Conservation (phyloP, 2,888 invertebrate species). For the Netelia fuscicornis region DNA sequence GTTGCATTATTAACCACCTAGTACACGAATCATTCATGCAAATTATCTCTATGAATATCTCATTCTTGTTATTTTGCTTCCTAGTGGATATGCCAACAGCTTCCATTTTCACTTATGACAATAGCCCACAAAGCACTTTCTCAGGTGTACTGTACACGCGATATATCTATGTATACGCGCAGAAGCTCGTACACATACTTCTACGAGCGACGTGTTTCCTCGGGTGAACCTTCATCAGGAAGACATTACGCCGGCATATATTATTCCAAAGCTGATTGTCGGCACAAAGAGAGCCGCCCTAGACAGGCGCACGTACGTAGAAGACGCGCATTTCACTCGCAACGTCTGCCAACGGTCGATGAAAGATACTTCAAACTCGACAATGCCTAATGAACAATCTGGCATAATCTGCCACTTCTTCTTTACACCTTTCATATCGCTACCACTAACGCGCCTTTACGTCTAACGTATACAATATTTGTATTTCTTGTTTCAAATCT, state of each 20-base stretch:
- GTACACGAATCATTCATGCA: no score
- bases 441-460: no score
- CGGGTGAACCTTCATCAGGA: constrained; percentile 9
- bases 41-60: not conserved
- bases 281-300: constrained; percentile 24
- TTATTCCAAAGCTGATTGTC: constrained; percentile 40
- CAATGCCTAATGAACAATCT: no score
- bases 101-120: constrained; percentile 73
- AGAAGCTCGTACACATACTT: not conserved
- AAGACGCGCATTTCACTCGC: constrained; percentile 23
- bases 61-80: not conserved
- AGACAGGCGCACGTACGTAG: not conserved
- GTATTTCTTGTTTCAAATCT: no score
- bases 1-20: no score
- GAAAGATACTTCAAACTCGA: constrained; percentile 17
- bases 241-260: constrained; percentile 9
- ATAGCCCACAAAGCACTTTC: constrained; percentile 75
- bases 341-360: constrained; percentile 2
- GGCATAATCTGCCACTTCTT: no score
- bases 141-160: constrained; percentile 70
- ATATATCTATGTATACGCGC: not conserved
- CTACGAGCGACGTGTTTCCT: not conserved
- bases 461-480: no score
- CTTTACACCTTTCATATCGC: no score
- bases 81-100: constrained; percentile 69